phyloP scores from a whole-genome alignment of 2,888 invertebrate species.

The Eumerus sabulonum region DNA sequence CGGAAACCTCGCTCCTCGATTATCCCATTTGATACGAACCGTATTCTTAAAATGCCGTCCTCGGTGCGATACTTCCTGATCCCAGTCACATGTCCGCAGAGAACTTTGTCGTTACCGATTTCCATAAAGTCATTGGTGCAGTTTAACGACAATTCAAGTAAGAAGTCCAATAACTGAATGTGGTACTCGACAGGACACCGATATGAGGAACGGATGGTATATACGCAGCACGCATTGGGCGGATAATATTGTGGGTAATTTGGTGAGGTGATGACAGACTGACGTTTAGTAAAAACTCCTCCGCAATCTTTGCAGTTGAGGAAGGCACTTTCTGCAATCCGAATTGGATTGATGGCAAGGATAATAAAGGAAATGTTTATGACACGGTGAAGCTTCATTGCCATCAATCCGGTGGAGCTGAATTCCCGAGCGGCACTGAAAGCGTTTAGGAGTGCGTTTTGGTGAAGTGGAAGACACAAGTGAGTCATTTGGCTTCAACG shows the following conservation, averaged over 20 bases:
- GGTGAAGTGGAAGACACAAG: not conserved
- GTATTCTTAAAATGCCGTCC: conserved; percentile 79
- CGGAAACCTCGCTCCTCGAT: conserved; percentile 79
- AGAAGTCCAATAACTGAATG: conserved; percentile 81
- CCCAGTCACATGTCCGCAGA: conserved; percentile 80
- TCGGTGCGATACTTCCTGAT: conserved; percentile 79
- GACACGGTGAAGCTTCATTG: conserved; percentile 20
- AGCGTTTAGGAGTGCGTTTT: not conserved
- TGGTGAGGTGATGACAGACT: conserved; percentile 80
- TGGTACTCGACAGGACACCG: conserved; percentile 77
- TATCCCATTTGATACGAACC: conserved; percentile 79
- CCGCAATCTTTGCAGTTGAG: conserved; percentile 71
- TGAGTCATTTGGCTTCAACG: conserved; percentile 14
- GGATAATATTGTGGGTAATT: conserved; percentile 80
- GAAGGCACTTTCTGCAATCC: conserved; percentile 14
- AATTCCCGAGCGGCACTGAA: conserved; percentile 33
- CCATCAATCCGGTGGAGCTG: conserved; percentile 10
- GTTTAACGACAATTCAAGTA: conserved; percentile 79
- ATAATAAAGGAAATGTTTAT: conserved; percentile 24
- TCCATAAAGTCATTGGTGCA: conserved; percentile 81
- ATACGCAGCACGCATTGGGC: conserved; percentile 77
- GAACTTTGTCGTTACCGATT: conserved; percentile 79
- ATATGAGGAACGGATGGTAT: conserved; percentile 80
- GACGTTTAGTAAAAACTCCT: conserved; percentile 79
- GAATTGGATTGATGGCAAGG: conserved; percentile 25